phyloP scores from a whole-genome alignment of 2,888 invertebrate genomes.

The Calephelis perditalis region DNA sequence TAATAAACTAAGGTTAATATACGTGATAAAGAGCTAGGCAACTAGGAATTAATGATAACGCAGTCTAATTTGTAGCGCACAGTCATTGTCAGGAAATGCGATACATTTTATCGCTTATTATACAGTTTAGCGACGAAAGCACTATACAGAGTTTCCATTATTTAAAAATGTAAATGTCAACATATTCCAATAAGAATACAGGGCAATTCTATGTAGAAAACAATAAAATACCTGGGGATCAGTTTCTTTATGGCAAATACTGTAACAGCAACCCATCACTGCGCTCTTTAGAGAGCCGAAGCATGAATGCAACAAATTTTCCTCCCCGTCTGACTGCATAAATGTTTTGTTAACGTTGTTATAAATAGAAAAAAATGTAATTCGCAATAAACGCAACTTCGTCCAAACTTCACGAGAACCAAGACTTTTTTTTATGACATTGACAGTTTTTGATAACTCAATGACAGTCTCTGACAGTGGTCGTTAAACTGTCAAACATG shows the following conservation, averaged over 20 bases:
- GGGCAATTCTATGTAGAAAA: constrained; percentile 13
- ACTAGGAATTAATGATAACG: constrained; percentile 44
- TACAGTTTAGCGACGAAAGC: neutral
- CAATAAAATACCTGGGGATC: constrained; percentile 79
- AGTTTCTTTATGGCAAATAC: constrained; percentile 84
- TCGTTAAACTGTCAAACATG: no score
- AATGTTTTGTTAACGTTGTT: constrained; percentile 59
- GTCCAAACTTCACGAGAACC: constrained; percentile 7
- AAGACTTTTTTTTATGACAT: constrained; percentile 3
- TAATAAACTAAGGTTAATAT: constrained; percentile 19
- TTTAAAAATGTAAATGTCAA: neutral
- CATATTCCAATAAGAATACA: constrained; percentile 4
- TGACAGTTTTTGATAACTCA: neutral
- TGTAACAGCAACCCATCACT: constrained; percentile 84
- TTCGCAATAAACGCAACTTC: constrained; percentile 39
- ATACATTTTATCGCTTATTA: neutral
- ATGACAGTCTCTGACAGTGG: neutral
- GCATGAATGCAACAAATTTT: constrained; percentile 69
- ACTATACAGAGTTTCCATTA: neutral
- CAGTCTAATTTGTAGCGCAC: neutral
- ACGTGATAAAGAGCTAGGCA: constrained; percentile 42
- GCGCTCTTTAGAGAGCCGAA: constrained; percentile 66
- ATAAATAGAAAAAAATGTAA: constrained; percentile 67
- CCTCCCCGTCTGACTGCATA: constrained; percentile 71
- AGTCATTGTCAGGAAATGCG: constrained; percentile 14